Evolutionary conservation across 2,113 vertebrate genomes (phyloP).

Genomic region (Anhinga anhinga): DNA sequence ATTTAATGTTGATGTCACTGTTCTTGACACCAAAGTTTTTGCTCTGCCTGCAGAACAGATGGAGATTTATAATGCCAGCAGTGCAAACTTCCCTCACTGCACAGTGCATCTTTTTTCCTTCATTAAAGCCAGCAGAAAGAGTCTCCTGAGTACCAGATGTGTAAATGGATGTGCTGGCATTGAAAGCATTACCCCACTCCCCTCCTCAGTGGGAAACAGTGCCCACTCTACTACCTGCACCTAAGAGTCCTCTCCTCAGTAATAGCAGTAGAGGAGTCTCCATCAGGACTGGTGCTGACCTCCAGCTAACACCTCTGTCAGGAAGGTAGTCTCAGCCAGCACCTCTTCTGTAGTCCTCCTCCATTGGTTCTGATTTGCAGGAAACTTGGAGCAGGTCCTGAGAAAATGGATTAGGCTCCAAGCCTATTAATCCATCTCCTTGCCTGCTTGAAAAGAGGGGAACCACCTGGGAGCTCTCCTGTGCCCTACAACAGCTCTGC

Average conservation of each 20-base stretch:
- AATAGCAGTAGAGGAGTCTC: not conserved
- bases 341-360: not conserved
- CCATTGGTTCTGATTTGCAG: not conserved
- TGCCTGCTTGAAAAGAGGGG: not conserved
- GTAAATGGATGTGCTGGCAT: not conserved
- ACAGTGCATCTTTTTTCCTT: not conserved
- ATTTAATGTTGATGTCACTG: slow-evolving; percentile 32
- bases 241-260: accelerated
- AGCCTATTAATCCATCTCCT: not conserved
- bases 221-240: not conserved
- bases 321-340: not conserved
- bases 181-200: not conserved
- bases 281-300: not conserved
- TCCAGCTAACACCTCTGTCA: not conserved
- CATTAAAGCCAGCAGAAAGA: not conserved
- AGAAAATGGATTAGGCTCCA: not conserved
- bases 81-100: not conserved
- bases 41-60: slow-evolving; percentile 33
- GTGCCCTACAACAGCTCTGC: not conserved
- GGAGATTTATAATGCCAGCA: slow-evolving; percentile 3
- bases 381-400: not conserved
- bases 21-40: slow-evolving; percentile 15
- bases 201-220: not conserved
- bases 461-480: not conserved
- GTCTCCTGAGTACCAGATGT: not conserved